Evolutionary conservation across 2,888 invertebrate species (phyloP).

Genomic region (Nematopogon swammerdamellus): DNA sequence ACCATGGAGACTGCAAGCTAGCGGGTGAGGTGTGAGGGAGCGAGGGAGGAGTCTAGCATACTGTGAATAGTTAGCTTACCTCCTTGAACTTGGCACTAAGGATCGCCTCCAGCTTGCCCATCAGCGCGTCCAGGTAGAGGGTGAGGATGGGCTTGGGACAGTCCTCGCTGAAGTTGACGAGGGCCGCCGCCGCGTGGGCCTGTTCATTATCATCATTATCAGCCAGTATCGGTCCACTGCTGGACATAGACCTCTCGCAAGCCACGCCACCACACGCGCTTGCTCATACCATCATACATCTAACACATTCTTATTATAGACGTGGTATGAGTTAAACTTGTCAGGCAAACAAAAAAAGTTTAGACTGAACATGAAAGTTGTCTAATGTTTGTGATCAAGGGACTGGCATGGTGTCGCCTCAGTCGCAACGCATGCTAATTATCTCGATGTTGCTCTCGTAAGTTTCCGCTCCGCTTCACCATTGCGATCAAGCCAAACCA

Average conservation of each 20-base stretch:
- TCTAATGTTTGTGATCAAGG: background rate
- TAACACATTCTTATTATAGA: too few species aligned
- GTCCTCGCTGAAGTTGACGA: slow-evolving; percentile 99
- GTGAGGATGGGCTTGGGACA: slow-evolving; percentile 93
- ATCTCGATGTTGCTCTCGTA: background rate
- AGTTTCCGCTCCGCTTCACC: background rate
- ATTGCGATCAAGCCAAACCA: background rate
- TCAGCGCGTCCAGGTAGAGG: slow-evolving; percentile 86
- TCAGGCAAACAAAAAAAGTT: too few species aligned
- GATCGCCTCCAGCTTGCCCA: slow-evolving; percentile 86
- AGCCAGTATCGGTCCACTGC: too few species aligned
- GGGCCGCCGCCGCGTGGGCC: slow-evolving; percentile 84
- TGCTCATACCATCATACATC: too few species aligned
- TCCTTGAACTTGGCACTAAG: slow-evolving; percentile 92
- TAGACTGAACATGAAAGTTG: too few species aligned
- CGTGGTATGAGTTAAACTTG: too few species aligned
- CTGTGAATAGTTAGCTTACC: too few species aligned
- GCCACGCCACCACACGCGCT: too few species aligned
- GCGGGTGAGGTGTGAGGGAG: too few species aligned
- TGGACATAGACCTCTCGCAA: too few species aligned
- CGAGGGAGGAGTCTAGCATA: too few species aligned
- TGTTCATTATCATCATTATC: slow-evolving; percentile 20
- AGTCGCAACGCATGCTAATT: background rate
- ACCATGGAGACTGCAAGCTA: too few species aligned
- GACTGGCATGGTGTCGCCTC: background rate